phyloP scores from a whole-genome alignment of 2,113 vertebrate species.

The Oreocharis arfaki region DNA sequence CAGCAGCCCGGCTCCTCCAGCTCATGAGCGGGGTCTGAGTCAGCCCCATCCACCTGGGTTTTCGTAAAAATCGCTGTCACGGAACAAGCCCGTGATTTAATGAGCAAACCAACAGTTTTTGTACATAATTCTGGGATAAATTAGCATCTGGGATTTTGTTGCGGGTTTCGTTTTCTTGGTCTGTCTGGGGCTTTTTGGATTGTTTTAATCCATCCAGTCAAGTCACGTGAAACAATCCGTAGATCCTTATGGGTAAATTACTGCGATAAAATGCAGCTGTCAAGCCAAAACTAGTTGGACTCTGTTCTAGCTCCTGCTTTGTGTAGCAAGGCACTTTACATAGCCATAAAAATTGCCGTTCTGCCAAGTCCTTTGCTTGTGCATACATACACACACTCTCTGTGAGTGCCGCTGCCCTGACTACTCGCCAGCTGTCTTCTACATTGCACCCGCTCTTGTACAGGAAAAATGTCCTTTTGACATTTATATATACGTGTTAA shows the following conservation, averaged over 20 bases:
- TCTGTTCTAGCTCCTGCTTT: not conserved
- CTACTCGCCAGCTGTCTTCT: not conserved
- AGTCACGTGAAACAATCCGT: not conserved
- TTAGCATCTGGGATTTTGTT: not conserved
- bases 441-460: not conserved
- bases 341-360: not conserved
- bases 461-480: not conserved
- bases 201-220: not conserved
- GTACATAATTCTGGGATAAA: not conserved
- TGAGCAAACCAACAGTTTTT: not conserved
- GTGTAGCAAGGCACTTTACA: not conserved
- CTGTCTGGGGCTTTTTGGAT: not conserved
- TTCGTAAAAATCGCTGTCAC: not conserved
- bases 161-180: not conserved
- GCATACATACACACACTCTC: accelerated
- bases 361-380: not conserved
- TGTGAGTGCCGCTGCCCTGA: not conserved
- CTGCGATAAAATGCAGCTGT: not conserved
- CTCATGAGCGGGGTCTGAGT: not conserved
- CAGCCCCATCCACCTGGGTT: not conserved
- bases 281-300: not conserved
- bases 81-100: not conserved
- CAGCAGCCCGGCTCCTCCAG: not conserved
- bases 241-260: not conserved
- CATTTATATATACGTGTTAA: not conserved